Base-by-base conservation (phyloP, 2,888 invertebrate genomes). In the Plagiodera versicolora region DNA sequence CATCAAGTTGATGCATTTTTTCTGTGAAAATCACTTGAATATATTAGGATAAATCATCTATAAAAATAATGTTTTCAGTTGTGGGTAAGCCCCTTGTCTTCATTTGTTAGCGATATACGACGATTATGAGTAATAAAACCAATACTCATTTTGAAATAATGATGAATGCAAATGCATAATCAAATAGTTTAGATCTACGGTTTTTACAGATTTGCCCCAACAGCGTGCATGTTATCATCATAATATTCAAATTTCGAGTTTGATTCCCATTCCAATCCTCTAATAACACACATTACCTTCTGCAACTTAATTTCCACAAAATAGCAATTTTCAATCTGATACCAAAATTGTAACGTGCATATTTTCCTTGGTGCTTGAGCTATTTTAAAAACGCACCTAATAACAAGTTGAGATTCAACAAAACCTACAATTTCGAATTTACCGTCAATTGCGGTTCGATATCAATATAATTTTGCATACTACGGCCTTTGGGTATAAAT, bases 271-370 rank as follows among this genome's bases (percentile, higher is more conserved):
- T 46, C 45, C 47, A 55, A 55, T 62, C 56, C 49, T 65, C 68
- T 77, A 79, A 79, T 79, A 78, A 79, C 77, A 75, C 69, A 75
- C 69, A 78, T 78, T 77, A 77, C 64, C 63, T 70, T 68, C 72
- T 74, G 78, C 77, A 77, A 77, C 78, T 77, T 77, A 79, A 78
- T 78, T 79, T 77, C 75, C 74, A 73, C 76, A 77, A 78, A 80
- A 79, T 79, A 77, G 78, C 76, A 79, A 79, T 78, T 79, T 79
- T 79, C 80, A 79, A 79, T 80, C 80, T 78, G 79, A 80, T 79
- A 79, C 74, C 74, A 70, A 78, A 77, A 77, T 77, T 76, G 74
- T 76, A 75, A 74, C 71, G 72, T 75, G 71, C 72, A 69, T 68
- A 66, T 73, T 74, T 75, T 72, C 66, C 18, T 8, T 50, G 69